Evolutionary conservation across 1,140 invertebrate genomes (phyloP), one percentile per base, ranked within the genome.

Genomic region (Apis laboriosa): DNA sequence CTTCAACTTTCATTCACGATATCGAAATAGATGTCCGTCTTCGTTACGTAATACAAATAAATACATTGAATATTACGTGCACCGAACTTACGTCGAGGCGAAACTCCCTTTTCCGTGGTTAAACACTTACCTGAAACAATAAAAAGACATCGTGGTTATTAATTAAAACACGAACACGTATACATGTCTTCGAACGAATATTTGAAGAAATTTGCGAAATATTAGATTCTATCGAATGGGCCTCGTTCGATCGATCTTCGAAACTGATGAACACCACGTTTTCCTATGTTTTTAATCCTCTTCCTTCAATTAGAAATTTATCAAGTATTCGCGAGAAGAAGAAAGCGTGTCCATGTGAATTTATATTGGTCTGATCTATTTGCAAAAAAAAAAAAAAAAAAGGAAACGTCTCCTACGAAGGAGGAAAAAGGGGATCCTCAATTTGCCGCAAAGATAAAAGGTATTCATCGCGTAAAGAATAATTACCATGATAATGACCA

Each of bases 71-170:
- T n/a, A 60, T 19, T 34, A 34, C 9, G 12, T 49, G 2, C 34
- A 7, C 34, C 24, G 4, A 64, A 81, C 72, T 81, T 24, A 67
- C 34, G 8, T n/a, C 8, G 2, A 15, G 7, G 17, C 9, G 49
- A 66, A 53, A 53, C 1, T 1, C 34, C 0, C 19, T 0, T 0
- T 15, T 8, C 11, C 3, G 24, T 1, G 17, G 2, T 19, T 11
- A 7, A 58, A 73, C 60, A 87, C 86, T 87, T 84, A 87, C 86
- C 86, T 87, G 84, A 43, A 87, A 87, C 77, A 84, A 77, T 55
- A 80, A 66, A n/a, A 9, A n/a, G 17, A 53, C 4, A 1, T 4
- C 2, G 34, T 28, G 28, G 24, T 63, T 63, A 17, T 28, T 64
- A 5, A 17, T 64, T 28, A 3, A 28, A 63, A 13, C 5, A 5